Evolutionary conservation across 1,140 invertebrate genomes (phyloP), one percentile per base, ranked within the genome.

Genomic region (Centruroides vittatus): DNA sequence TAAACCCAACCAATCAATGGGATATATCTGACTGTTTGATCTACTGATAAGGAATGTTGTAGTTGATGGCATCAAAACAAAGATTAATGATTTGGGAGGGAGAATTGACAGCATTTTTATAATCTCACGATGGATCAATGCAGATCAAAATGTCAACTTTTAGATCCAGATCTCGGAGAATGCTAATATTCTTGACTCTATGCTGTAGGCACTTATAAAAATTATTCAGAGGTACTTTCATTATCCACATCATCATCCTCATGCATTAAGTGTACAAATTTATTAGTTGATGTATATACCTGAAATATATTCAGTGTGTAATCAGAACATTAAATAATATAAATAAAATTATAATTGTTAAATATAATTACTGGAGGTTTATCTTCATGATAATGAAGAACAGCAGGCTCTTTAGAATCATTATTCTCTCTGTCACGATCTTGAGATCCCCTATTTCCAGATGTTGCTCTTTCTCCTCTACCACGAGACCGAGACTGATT

Each of bases 211-310:
- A 41, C 41, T 41, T 41, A 41, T 41, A 41, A 41, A 41, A 41
- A 8, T 61, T 59, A 62, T 47, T 62, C 61, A 47, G 61, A 62
- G 57, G 52, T 58, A 46, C 56, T 58, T 23, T 48, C 57, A 47
- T 35, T 12, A 47, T 62, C 61, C 4, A 56, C 41, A 41, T 41
- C 41, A 41, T 41, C 8, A 1, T 52, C 48, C 47, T 62, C 61
- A 59, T 55, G 54, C 51, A 55, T 55, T 6, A 62, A 49, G 51
- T 62, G 58, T 35, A 54, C 59, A 56, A 62, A 62, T 59, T 62
- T 62, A 47, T 62, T 62, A 47, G 57, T 58, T 35, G 57, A 59
- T 23, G 61, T 62, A 51, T 62, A 62, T 13, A 62, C 61, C 61
- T 62, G 12, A 0, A 47, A 47, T 23, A 58, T 41, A 58, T 46